Evolutionary conservation across 2,797 vertebrate genomes (phyloP).

Genomic region (Champsocephalus esox): DNA sequence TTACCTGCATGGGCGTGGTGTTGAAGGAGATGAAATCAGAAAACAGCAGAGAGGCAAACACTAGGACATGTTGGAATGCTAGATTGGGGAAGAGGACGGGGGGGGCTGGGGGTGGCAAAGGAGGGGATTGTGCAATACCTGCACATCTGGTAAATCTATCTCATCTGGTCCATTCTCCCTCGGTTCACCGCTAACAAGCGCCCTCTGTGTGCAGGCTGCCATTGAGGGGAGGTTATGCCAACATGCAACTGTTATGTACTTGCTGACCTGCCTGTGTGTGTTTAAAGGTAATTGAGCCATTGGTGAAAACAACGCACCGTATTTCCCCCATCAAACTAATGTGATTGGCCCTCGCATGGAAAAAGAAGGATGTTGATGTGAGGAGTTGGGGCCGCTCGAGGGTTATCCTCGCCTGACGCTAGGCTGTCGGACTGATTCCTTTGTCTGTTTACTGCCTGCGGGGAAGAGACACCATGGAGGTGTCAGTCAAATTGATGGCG

Average conservation of each 20-base stretch:
- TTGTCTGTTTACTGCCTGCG: conserved; percentile 51
- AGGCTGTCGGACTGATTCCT: conserved; percentile 32
- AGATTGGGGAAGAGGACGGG: conserved; percentile 46
- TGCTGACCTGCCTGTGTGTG: conserved; percentile 47
- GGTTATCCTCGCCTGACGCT: conserved; percentile 21
- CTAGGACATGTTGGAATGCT: conserved; percentile 69
- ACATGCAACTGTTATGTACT: conserved; percentile 65
- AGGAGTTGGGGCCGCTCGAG: not conserved
- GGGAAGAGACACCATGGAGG: conserved; percentile 29
- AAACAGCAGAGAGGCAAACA: conserved; percentile 42
- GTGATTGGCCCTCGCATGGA: conserved; percentile 12
- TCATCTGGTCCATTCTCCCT: conserved; percentile 68
- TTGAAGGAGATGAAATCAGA: conserved; percentile 14
- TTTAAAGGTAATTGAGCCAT: conserved; percentile 46
- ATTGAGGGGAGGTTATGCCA: conserved; percentile 66
- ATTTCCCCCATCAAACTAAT: conserved; percentile 6
- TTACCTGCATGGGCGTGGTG: conserved; percentile 80
- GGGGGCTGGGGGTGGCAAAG: conserved; percentile 15
- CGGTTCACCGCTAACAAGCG: conserved; percentile 68
- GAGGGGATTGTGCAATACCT: conserved; percentile 83
- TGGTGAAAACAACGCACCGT: conserved; percentile 28
- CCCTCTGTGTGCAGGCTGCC: conserved; percentile 66
- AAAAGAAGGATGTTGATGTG: conserved; percentile 13
- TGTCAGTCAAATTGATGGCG: conserved; percentile 45
- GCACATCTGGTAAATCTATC: conserved; percentile 84